Evolutionary conservation across 2,888 invertebrate genomes (phyloP).

Genomic region (Drosophila leonis): DNA sequence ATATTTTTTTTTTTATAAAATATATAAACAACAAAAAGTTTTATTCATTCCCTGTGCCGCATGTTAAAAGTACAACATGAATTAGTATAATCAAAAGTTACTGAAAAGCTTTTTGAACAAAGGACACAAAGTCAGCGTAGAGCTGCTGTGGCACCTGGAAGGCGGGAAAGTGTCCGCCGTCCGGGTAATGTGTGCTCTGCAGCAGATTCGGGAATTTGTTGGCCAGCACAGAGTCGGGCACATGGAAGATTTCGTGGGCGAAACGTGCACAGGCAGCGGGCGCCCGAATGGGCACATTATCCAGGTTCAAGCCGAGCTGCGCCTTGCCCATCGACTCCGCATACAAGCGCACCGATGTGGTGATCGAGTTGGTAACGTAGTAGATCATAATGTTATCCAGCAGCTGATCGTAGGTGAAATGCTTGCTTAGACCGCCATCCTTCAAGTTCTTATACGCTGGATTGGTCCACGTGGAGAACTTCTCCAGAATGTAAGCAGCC

Average conservation of each 20-base stretch:
- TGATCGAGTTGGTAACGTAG: slow-evolving; percentile 90
- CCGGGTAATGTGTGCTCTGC: slow-evolving; percentile 88
- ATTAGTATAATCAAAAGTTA: background rate
- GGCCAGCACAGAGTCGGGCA: slow-evolving; percentile 88
- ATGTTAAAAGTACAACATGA: slow-evolving; percentile 28
- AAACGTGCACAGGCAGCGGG: slow-evolving; percentile 91
- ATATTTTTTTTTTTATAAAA: background rate
- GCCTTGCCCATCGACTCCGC: slow-evolving; percentile 86
- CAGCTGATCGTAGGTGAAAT: slow-evolving; percentile 86
- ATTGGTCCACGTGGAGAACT: slow-evolving; percentile 91
- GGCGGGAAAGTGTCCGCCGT: slow-evolving; percentile 95
- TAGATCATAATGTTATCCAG: slow-evolving; percentile 93
- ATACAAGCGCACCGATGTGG: slow-evolving; percentile 90
- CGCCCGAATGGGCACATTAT: slow-evolving; percentile 88
- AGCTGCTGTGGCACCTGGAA: slow-evolving; percentile 91
- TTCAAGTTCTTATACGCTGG: slow-evolving; percentile 85
- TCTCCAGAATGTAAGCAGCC: slow-evolving; percentile 95
- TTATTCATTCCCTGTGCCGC: slow-evolving; percentile 38
- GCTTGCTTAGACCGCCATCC: slow-evolving; percentile 89
- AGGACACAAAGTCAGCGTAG: slow-evolving; percentile 89
- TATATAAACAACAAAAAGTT: slow-evolving; percentile 20
- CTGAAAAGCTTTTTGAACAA: slow-evolving; percentile 85
- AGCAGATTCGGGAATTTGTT: slow-evolving; percentile 89
- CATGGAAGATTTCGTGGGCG: slow-evolving; percentile 88
- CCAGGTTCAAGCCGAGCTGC: slow-evolving; percentile 65